Evolutionary conservation across 2,888 invertebrate species (phyloP).

Genomic region (Maniola hyperantus): DNA sequence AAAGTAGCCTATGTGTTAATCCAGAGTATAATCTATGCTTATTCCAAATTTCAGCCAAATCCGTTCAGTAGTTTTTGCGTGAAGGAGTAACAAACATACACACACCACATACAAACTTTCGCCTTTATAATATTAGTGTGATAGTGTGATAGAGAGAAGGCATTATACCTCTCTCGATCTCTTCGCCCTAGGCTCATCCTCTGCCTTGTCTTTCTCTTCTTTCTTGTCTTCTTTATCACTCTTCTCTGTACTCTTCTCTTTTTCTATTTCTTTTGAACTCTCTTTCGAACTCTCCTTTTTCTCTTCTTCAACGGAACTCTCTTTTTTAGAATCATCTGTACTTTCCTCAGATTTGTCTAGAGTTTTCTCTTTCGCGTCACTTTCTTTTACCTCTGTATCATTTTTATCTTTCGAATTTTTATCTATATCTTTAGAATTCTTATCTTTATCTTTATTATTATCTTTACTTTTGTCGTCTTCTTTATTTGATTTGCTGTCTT

Average conservation of each 20-base stretch:
- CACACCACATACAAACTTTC: too few relatives aligned
- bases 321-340: conserved; percentile 24
- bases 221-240: conserved; percentile 39
- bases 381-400: conserved; percentile 17
- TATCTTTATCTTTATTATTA: conserved; percentile 26
- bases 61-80: too few relatives aligned
- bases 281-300: conserved; percentile 18
- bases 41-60: too few relatives aligned
- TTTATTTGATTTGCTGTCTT: conserved; percentile 35
- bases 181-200: conserved; percentile 70
- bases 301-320: conserved; percentile 18
- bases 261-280: conserved; percentile 37
- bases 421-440: conserved; percentile 37
- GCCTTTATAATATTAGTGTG: too few relatives aligned
- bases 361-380: conserved; percentile 23
- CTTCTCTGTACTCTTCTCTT: conserved; percentile 28
- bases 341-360: conserved; percentile 25
- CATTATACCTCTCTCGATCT: conserved; percentile 69
- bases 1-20: too few relatives aligned
- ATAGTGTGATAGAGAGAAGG: too few relatives aligned
- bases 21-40: too few relatives aligned
- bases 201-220: conserved; percentile 48
- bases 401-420: conserved; percentile 28
- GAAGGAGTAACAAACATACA: too few relatives aligned
- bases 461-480: conserved; percentile 36